Conservation (phyloP, 2,888 invertebrate genomes). For the Sinotaia quadrata region DNA sequence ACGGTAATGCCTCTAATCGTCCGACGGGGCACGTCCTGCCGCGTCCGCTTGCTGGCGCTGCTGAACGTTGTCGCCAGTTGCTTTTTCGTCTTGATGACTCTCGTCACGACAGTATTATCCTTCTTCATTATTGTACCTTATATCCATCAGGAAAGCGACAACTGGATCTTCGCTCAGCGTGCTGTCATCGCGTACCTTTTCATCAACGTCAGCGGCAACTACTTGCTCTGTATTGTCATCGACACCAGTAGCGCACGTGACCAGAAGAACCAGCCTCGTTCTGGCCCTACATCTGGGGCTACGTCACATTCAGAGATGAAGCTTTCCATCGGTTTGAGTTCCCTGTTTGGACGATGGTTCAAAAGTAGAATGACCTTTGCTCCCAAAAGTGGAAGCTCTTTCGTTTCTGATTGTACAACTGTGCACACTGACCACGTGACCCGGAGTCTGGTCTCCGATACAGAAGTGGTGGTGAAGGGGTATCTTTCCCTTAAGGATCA, state of each 20-base stretch:
- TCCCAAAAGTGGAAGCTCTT: no score
- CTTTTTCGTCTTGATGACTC: conserved; percentile 36
- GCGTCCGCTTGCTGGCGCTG: conserved; percentile 18
- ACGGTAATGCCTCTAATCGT: background rate
- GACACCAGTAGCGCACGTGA: conserved; percentile 36
- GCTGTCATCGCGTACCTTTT: conserved; percentile 33
- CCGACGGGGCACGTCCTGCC: conserved; percentile 1
- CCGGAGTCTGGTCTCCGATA: no score
- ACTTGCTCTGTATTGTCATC: conserved; percentile 31
- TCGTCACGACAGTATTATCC: conserved; percentile 29
- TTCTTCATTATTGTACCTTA: conserved; percentile 42
- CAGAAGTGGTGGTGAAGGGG: no score
- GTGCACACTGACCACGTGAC: no score
- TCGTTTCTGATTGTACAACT: no score
- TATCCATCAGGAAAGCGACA: conserved; percentile 26
- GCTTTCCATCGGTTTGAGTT: no score
- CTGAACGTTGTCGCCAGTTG: conserved; percentile 25
- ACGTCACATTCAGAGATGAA: no score
- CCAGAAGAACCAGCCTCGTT: no score
- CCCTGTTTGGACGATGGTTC: no score
- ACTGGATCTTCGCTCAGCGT: conserved; percentile 24
- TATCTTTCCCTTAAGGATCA: no score
- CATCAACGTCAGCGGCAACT: conserved; percentile 47
- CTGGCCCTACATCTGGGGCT: no score
- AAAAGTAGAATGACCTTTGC: no score